These are phyloP conservation scores for Solenodon paradoxus DNA, from an alignment of 2,113 vertebrate species.

Conservation along the genomic window DNA sequence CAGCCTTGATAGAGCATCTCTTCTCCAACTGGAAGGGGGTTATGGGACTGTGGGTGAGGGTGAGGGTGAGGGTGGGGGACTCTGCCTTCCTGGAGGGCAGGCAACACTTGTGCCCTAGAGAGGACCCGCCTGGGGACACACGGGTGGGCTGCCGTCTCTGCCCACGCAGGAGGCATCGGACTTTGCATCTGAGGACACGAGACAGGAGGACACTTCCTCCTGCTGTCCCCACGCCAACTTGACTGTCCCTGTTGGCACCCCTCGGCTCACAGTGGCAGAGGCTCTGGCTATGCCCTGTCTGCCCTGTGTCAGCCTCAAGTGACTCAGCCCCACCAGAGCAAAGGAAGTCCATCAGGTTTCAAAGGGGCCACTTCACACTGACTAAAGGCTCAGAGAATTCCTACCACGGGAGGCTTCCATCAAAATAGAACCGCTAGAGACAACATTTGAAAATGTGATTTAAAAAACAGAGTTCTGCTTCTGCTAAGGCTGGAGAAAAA, in stretches of 20 bases:
- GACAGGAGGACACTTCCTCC: not conserved
- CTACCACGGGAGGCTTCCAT: not conserved
- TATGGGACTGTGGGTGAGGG: no score
- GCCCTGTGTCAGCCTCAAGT: not conserved
- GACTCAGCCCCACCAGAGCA: not conserved
- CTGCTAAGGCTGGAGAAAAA: not conserved
- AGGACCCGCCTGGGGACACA: not conserved
- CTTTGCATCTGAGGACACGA: not conserved
- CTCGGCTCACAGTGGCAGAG: not conserved
- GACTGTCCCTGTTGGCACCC: fast-evolving
- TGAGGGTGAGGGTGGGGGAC: fast-evolving
- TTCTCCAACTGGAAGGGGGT: no score
- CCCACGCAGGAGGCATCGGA: not conserved
- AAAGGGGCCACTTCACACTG: not conserved
- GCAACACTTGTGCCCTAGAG: no score
- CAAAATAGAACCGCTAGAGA: not conserved
- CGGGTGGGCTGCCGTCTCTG: fast-evolving
- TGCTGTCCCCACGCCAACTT: not conserved
- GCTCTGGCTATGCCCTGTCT: no score
- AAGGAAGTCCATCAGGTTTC: not conserved
- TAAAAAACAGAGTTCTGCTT: not conserved
- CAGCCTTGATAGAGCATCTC: no score
- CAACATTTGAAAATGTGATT: fast-evolving
- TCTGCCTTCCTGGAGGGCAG: not conserved
- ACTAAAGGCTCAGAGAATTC: not conserved